Conservation (phyloP, 2,113 vertebrate genomes). For the Laticauda laticaudata region DNA sequence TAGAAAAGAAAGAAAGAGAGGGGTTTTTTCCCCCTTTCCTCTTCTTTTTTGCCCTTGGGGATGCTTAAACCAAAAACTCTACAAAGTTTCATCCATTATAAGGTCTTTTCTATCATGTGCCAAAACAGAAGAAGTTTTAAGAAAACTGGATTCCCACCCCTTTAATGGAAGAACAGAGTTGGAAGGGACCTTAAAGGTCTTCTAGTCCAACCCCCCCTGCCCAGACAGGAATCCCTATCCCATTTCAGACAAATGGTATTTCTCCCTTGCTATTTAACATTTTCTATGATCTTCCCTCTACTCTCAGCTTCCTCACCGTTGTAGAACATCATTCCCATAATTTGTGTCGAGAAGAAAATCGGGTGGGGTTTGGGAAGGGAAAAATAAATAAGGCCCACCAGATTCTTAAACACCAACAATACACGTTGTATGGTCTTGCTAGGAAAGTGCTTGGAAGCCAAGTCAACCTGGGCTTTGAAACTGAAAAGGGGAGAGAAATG, state of each 20-base stretch:
- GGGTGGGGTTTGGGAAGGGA: neutral
- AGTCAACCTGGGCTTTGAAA: neutral
- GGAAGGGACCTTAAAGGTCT: neutral
- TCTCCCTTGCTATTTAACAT: neutral
- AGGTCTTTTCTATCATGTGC: neutral
- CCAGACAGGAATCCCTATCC: too few relatives aligned
- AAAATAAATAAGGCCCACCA: neutral
- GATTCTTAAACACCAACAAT: too few relatives aligned
- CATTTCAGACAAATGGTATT: neutral
- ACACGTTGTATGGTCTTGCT: neutral
- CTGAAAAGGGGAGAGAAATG: neutral
- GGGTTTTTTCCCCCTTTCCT: neutral
- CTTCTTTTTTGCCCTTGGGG: neutral
- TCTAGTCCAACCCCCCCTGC: neutral
- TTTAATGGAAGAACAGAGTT: neutral
- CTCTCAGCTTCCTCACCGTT: neutral
- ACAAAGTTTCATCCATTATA: neutral
- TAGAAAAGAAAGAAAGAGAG: neutral
- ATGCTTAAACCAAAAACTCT: neutral
- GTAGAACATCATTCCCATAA: neutral
- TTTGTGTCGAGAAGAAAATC: neutral
- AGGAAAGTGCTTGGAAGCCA: neutral
- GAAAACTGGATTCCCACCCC: neutral
- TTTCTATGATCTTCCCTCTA: neutral
- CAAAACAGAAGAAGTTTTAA: neutral